Base-by-base conservation (phyloP, 2,797 vertebrate species). In the Brachyalestes nurse region DNA sequence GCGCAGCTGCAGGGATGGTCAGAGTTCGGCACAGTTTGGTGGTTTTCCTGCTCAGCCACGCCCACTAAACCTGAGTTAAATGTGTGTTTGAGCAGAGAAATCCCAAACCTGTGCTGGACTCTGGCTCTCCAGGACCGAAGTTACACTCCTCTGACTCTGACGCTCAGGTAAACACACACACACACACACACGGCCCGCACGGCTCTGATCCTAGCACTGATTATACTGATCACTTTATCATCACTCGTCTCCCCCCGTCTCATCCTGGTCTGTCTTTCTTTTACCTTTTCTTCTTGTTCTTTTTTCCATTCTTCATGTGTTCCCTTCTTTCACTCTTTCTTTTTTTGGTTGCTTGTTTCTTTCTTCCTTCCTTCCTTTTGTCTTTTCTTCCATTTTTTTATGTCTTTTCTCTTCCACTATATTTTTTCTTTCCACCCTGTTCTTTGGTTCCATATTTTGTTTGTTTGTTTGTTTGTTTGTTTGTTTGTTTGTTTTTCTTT, bases 61-160 rank as follows among this genome's bases (percentile, higher is more conserved):
- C 13, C 51, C 23, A 64, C 60, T 65, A n/a, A 65, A 65, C 34
- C 28, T 40, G 25, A 65, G 6, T 64, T 38, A 14, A 64, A 16
- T 47, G 42, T 21, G 21, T 61, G 61, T 62, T 49, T 75, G 58
- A 13, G 62, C 73, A 75, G 57, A 42, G 60, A 23, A 19, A 75
- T 62, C 60, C 73, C 62, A 42, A 75, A 62, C 53, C 62, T 61
- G 40, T 61, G 40, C 58, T 49, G 60, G 40, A 75, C 62, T 65
- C 62, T 65, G 62, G 62, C 62, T 65, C 62, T 65, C 62, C 62
- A 65, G 62, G 62, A 65, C 62, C 62, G 62, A 65, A 65, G 62
- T 65, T 65, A 65, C 62, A 65, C 62, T 19, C 62, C 62, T n/a
- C 62, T 65, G 62, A 45, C 42, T 25, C 23, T 34, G 62, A 6